A percentile compares a stretch with the other conserved stretches of the same genome.
phyloP scores from a whole-genome alignment of 2,113 vertebrate genomes.

The Rafetus swinhoei region DNA sequence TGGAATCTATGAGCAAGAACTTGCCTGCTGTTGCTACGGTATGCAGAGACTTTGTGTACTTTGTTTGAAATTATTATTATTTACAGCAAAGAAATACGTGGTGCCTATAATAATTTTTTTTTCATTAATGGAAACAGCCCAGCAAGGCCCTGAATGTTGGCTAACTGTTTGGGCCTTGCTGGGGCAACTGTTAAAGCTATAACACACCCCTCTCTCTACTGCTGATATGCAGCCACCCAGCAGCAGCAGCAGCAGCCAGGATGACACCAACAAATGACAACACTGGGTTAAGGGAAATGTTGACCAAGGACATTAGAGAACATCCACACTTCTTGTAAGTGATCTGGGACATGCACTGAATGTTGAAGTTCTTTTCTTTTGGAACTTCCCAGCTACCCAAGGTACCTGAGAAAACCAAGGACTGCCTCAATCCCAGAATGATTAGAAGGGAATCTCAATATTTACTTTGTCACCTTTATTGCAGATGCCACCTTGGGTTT shows the following conservation, averaged over 20 bases:
- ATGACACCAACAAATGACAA: not conserved
- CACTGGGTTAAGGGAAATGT: not conserved
- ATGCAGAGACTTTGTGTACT: not conserved
- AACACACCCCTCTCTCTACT: not conserved
- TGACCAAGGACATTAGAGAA: not conserved
- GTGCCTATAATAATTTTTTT: not conserved
- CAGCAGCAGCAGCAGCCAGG: not conserved
- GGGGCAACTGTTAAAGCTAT: not conserved
- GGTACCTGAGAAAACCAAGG: not conserved
- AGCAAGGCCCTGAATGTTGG: not conserved
- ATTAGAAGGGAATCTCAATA: accelerated
- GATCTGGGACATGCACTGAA: not conserved
- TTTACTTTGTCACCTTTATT: not conserved
- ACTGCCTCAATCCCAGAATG: not conserved
- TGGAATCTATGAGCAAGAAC: not conserved
- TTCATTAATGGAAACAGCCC: not conserved
- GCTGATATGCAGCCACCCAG: not conserved
- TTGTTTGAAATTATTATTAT: not conserved
- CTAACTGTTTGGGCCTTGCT: not conserved
- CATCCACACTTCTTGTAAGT: not conserved
- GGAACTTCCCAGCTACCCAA: not conserved
- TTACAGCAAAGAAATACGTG: not conserved
- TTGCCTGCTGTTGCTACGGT: not conserved
- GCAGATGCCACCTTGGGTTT: accelerated
- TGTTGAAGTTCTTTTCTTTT: not conserved